A percentile compares a stretch with the other conserved stretches of the same genome.
phyloP scores from a whole-genome alignment of 2,888 invertebrate genomes.

The Agrypnus murinus region DNA sequence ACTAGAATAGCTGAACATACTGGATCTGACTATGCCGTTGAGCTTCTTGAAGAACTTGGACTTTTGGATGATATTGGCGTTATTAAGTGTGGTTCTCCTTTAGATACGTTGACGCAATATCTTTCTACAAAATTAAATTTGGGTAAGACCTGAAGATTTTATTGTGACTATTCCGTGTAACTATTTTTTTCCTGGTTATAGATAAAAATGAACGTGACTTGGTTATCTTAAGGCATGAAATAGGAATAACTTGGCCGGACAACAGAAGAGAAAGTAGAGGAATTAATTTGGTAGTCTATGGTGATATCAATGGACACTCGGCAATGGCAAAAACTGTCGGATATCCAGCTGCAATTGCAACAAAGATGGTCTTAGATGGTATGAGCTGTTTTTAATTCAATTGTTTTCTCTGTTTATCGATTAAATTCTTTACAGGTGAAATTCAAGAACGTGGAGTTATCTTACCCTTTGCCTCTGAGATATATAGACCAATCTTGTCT shows the following conservation, averaged over 20 bases:
- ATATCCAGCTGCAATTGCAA: conserved; percentile 95
- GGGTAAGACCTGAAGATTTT: conserved; percentile 77
- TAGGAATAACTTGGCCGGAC: conserved; percentile 95
- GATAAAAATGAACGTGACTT: conserved; percentile 91
- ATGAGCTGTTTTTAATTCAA: conserved; percentile 56
- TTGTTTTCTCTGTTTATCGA: background rate
- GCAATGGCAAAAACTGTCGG: conserved; percentile 98
- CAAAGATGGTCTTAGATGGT: conserved; percentile 98
- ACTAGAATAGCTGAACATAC: conserved; percentile 87
- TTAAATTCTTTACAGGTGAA: conserved; percentile 87
- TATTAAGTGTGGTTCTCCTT: conserved; percentile 87
- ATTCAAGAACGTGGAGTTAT: conserved; percentile 97
- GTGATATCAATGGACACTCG: conserved; percentile 86
- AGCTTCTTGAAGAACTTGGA: conserved; percentile 90
- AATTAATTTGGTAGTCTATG: conserved; percentile 93
- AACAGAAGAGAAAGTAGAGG: conserved; percentile 86
- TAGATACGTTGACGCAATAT: conserved; percentile 95
- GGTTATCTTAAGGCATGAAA: conserved; percentile 94
- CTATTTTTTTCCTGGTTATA: conserved; percentile 69
- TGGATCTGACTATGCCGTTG: conserved; percentile 80
- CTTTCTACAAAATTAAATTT: conserved; percentile 86
- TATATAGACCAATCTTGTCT: conserved; percentile 93
- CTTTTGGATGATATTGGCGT: conserved; percentile 88
- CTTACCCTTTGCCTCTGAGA: conserved; percentile 92
- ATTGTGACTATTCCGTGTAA: too few relatives aligned